Evolutionary conservation across 2,113 vertebrate species (phyloP), one percentile per base, ranked within the genome.

Genomic region (Callospermophilus lateralis): DNA sequence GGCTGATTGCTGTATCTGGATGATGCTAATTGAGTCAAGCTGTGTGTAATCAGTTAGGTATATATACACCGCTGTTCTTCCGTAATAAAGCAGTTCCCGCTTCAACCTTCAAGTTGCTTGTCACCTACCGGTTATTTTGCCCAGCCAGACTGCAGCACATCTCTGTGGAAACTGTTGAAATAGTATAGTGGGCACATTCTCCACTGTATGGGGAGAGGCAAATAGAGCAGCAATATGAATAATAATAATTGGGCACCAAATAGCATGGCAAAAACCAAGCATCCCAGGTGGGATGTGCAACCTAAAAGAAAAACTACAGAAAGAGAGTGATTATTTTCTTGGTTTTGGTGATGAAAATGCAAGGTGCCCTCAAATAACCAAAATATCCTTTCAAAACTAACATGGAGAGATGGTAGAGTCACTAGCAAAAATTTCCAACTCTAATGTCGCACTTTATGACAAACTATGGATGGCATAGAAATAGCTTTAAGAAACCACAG

Each of bases 281-380:
- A 55, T 53, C 24, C 37, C 20, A 84, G n/a, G 68, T 70, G 24
- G 34, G 3, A 37, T 81, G 15, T 58, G 42, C 34, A 73, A 92
- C 24, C 37, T 86, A 78, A 92, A 88, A 63, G 77, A 13, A 79
- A 91, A 39, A 32, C 63, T 73, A 63, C 2, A 87, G 55, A 79
- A 67, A n/a, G 58, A 84, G 19, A 88, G 34, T 74, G 19, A 67
- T 83, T 30, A 51, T 51, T 13, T 81, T 28, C 73, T 94, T 72
- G n/a, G 70, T 91, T 89, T 92, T 65, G 53, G 61, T 89, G 48
- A 85, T 67, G 39, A 95, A 92, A 92, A 93, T 89, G 34, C 51
- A 92, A 81, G 28, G 16, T 77, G 11, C 90, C 86, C 16, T 93
- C 85, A 77, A 76, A 81, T 34, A 68, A 80, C 51, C 70, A 86